A percentile compares a stretch with the other conserved stretches of the same genome.
Conservation (phyloP, 37 sponge, comb jelly and placozoan genomes). For the Spongia lamella region DNA sequence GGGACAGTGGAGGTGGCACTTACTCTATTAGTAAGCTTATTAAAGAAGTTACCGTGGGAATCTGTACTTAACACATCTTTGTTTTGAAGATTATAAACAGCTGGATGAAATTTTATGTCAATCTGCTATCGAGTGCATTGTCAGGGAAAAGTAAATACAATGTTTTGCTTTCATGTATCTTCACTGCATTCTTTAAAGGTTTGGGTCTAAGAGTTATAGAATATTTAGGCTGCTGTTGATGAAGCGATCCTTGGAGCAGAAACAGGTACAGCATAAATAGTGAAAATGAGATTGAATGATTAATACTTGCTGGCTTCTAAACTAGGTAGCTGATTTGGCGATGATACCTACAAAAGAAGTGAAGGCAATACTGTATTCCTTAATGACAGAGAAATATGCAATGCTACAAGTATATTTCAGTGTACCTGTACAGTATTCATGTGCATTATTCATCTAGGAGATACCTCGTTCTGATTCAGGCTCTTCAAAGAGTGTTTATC, state of each 20-base stretch:
- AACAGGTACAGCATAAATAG: no score
- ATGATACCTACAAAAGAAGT: conserved; percentile 90
- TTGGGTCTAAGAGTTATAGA: conserved; percentile 71
- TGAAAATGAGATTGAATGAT: not conserved
- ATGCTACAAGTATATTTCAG: conserved; percentile 55
- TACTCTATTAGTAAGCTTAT: conserved; percentile 65
- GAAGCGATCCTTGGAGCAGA: conserved; percentile 83
- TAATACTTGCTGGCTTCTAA: not conserved
- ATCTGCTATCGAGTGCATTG: conserved; percentile 60
- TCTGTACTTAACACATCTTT: not conserved
- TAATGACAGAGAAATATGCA: conserved; percentile 83
- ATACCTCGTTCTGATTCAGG: conserved; percentile 90
- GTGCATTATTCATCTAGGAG: conserved; percentile 56
- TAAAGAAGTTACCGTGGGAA: not conserved
- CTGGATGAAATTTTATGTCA: conserved; percentile 43
- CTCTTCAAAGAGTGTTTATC: conserved; percentile 87
- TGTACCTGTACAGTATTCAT: not conserved
- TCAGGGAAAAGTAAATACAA: conserved; percentile 46
- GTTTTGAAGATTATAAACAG: conserved; percentile 44
- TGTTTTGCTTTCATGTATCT: not conserved
- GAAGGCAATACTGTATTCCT: conserved; percentile 90
- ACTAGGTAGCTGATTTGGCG: conserved; percentile 76
- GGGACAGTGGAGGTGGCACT: conserved; percentile 63
- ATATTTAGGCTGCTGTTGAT: conserved; percentile 71
- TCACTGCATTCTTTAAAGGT: conserved; percentile 29